phyloP scores from a whole-genome alignment of 2,113 vertebrate genomes.

The Pomatorhinus ruficollis region DNA sequence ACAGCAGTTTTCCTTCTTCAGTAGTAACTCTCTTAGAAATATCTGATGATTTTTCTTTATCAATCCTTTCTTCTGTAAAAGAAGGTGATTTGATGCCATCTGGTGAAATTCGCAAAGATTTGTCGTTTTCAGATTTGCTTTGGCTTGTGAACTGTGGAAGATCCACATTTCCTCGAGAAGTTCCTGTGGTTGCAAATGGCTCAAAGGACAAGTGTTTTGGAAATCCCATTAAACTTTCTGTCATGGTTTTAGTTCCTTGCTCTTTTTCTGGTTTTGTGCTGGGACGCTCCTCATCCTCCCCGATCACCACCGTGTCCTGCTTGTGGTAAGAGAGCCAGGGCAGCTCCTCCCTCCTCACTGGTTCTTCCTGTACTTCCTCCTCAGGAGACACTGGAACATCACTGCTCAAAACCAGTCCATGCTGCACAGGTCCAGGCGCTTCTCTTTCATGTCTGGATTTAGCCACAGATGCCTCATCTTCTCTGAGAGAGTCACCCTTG shows the following conservation, averaged over 20 bases:
- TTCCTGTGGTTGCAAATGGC: slow-evolving; percentile 9
- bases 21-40: slow-evolving; percentile 18
- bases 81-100: slow-evolving; percentile 69
- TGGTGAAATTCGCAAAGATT: slow-evolving; percentile 49
- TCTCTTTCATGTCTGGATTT: not conserved
- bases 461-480: not conserved
- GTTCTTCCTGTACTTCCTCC: not conserved
- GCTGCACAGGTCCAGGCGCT: not conserved
- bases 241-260: not conserved
- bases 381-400: not conserved
- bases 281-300: not conserved
- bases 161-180: not conserved
- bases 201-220: slow-evolving; percentile 15
- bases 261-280: slow-evolving; percentile 43
- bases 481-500: not conserved
- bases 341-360: not conserved
- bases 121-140: slow-evolving; percentile 32
- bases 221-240: not conserved
- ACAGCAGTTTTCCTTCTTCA: slow-evolving; percentile 17
- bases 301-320: slow-evolving; percentile 36
- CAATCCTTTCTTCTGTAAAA: slow-evolving; percentile 45
- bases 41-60: slow-evolving; percentile 56
- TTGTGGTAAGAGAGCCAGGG: slow-evolving; percentile 64
- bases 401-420: not conserved
- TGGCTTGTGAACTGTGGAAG: slow-evolving; percentile 21